Conservation (phyloP, 2,888 invertebrate genomes). For the Artemia sinica region DNA sequence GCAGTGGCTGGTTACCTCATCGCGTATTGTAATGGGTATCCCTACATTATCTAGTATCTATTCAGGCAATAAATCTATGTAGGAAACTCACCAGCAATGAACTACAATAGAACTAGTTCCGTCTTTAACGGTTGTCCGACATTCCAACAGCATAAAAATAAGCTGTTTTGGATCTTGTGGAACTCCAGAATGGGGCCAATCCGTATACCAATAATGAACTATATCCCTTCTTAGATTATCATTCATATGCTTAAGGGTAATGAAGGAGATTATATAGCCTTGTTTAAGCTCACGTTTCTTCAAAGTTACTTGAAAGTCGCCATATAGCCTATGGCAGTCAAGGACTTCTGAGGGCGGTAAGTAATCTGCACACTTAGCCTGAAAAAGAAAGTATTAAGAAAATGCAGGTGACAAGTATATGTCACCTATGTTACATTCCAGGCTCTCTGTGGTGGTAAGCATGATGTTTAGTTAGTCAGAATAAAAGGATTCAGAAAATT, state of each 20-base stretch:
- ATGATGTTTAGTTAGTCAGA: too few species aligned
- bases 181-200: conserved; percentile 73
- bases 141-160: conserved; percentile 70
- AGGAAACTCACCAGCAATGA: conserved; percentile 31
- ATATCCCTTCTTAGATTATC: conserved; percentile 70
- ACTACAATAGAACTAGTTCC: conserved; percentile 31
- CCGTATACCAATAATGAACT: conserved; percentile 77
- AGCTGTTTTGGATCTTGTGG: conserved; percentile 65
- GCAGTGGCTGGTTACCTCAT: conserved; percentile 42
- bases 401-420: background rate
- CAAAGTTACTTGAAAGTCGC: conserved; percentile 68
- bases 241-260: conserved; percentile 61
- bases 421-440: too few species aligned
- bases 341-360: conserved; percentile 78
- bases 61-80: too few species aligned
- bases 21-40: conserved; percentile 29
- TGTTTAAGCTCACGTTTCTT: conserved; percentile 76
- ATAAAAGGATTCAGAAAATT: too few species aligned
- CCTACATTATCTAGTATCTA: too few species aligned
- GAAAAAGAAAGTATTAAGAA: conserved; percentile 28
- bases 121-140: conserved; percentile 37
- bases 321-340: conserved; percentile 67
- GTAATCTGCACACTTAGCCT: conserved; percentile 79
- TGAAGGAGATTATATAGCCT: conserved; percentile 69
- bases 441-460: too few species aligned